Evolutionary conservation across 2,113 vertebrate genomes (phyloP).

Genomic region (Mixornis gularis): DNA sequence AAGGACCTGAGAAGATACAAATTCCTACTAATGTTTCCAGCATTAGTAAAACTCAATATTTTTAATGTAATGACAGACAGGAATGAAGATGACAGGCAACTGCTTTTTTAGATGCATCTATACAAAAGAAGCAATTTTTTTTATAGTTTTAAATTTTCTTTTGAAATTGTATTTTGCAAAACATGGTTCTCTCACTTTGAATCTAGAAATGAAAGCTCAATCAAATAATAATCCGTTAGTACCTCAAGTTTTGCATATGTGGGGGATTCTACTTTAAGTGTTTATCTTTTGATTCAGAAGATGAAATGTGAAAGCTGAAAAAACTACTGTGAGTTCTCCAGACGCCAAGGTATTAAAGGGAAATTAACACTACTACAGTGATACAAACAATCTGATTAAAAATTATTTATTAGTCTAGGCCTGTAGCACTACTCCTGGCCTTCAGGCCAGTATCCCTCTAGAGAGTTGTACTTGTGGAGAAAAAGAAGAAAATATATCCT

Average conservation of each 20-base stretch:
- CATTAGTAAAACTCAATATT: not conserved
- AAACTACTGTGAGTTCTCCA: not conserved
- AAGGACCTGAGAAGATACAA: not conserved
- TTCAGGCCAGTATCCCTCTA: not conserved
- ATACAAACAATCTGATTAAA: not conserved
- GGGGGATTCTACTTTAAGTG: fast-evolving
- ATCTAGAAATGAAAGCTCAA: not conserved
- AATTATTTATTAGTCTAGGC: not conserved
- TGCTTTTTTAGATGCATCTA: not conserved
- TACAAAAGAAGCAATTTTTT: fast-evolving
- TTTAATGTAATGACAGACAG: not conserved
- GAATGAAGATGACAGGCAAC: not conserved
- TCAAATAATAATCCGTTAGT: not conserved
- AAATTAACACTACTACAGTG: not conserved
- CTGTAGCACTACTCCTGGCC: not conserved
- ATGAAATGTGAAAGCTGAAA: not conserved
- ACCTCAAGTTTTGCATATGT: not conserved
- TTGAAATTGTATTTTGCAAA: not conserved
- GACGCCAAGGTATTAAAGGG: not conserved
- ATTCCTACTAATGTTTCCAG: not conserved
- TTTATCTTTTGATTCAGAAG: not conserved
- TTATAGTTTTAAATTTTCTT: not conserved
- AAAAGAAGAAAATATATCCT: not conserved
- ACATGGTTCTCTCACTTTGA: not conserved
- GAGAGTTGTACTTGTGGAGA: not conserved